Evolutionary conservation across 2,888 invertebrate species (phyloP).

Genomic region (Tipula lateralis): DNA sequence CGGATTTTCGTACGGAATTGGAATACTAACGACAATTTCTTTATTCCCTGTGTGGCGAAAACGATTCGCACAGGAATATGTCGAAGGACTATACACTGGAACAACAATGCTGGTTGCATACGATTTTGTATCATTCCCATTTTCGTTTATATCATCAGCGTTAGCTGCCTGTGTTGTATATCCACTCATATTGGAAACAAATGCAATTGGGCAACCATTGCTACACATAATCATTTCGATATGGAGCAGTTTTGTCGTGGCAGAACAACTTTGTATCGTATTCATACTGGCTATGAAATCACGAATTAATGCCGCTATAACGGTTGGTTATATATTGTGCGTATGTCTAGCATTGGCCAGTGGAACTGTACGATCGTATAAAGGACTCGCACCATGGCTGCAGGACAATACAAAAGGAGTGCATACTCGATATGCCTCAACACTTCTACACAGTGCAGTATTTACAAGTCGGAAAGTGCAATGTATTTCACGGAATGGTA

Average conservation of each 20-base stretch:
- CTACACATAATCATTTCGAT: constrained; percentile 65
- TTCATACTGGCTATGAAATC: constrained; percentile 75
- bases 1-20: constrained; percentile 46
- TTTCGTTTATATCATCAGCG: constrained; percentile 70
- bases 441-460: constrained; percentile 66
- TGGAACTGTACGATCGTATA: constrained; percentile 72
- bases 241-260: constrained; percentile 80
- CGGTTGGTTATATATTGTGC: constrained; percentile 72
- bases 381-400: constrained; percentile 75
- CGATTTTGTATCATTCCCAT: constrained; percentile 73
- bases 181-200: constrained; percentile 54
- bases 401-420: constrained; percentile 74
- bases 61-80: constrained; percentile 85
- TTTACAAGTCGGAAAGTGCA: constrained; percentile 58
- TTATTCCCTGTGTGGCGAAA: constrained; percentile 72
- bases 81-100: constrained; percentile 84
- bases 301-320: constrained; percentile 69
- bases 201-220: no score
- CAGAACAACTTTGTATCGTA: constrained; percentile 80
- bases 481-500: constrained; percentile 49
- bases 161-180: constrained; percentile 68
- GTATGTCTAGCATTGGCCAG: constrained; percentile 67
- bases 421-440: constrained; percentile 74
- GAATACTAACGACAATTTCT: constrained; percentile 46
- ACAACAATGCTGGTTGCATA: constrained; percentile 77